Evolutionary conservation across 1,140 invertebrate species (phyloP), one percentile per base, ranked within the genome.

Genomic region (Aphaenogaster rudis): DNA sequence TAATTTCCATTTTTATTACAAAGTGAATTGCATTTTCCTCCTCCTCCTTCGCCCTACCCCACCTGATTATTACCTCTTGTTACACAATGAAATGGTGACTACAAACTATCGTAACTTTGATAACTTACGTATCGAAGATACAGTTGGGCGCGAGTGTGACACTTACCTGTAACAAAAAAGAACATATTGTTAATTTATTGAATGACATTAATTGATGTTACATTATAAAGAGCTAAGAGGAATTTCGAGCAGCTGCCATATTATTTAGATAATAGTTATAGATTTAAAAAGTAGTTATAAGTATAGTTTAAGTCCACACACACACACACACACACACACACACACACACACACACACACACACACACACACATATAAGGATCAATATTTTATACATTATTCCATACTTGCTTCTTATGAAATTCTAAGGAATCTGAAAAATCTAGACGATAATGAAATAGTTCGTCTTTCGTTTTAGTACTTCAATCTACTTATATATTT

Each of bases 1-100:
- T 93, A 94, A 95, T 95, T 95, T 94, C 91, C 94, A 95, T 94
- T 94, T 95, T 94, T 94, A 94, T 94, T 94, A 93, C 92, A 93
- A 94, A 93, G 90, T 91, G 91, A 94, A 94, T 94, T 92, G 93
- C 92, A 74, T 92, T 92, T 90, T 88, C 78, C 21, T 63, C 84
- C 57, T 69, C 80, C 87, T 84, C 59, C 69, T 17, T 61, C 67
- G 59, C 74, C 67, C 59, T 28, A 17, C 48, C 11, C 86, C 63
- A 33, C 45, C 79, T 79, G 39, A 61, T 84, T 64, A 72, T 72
- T 77, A 85, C 72, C 81, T 81, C 77, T 86, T 71, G 50, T 90
- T 67, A 69, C 67, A 21, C 28, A 86, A 81, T 54, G 48, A 72
- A 57, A 74, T 45, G 52, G 54, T 52, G 48, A 77, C 36, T 57